Evolutionary conservation across 2,888 invertebrate genomes (phyloP).

Genomic region (Coremacera marginata): DNA sequence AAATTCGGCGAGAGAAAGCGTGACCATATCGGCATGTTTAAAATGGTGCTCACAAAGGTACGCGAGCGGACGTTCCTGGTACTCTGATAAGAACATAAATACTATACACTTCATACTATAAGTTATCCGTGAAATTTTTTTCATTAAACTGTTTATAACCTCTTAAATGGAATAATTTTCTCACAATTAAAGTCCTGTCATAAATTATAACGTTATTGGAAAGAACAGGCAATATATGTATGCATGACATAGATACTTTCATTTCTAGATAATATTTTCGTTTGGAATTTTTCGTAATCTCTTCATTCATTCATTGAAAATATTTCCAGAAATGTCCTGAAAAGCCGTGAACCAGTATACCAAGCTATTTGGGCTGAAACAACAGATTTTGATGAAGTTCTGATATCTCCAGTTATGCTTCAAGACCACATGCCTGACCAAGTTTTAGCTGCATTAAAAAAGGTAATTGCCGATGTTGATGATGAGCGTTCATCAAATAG

Average conservation of each 20-base stretch:
- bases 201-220: too few species aligned
- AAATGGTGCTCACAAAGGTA: too few species aligned
- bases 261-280: background rate
- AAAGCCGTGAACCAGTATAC: slow-evolving; percentile 83
- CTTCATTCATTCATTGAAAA: too few species aligned
- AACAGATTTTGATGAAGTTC: slow-evolving; percentile 86
- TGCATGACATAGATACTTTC: slow-evolving; percentile 11
- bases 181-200: too few species aligned
- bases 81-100: too few species aligned
- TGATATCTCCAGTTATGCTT: slow-evolving; percentile 90
- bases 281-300: background rate
- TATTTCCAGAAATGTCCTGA: slow-evolving; percentile 74
- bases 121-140: too few species aligned
- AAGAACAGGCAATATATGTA: background rate
- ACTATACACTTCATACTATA: too few species aligned
- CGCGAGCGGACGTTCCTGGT: too few species aligned
- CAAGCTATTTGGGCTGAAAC: slow-evolving; percentile 90
- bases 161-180: too few species aligned
- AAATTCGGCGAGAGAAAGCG: too few species aligned
- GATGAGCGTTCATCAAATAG: slow-evolving; percentile 61
- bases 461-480: slow-evolving; percentile 74
- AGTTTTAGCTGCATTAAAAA: slow-evolving; percentile 84
- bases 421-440: slow-evolving; percentile 93
- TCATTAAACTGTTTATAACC: too few species aligned
- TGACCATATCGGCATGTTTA: too few species aligned